A percentile compares a stretch with the other conserved stretches of the same genome.
phyloP scores from a whole-genome alignment of 2,888 invertebrate species.

The Automeris io region DNA sequence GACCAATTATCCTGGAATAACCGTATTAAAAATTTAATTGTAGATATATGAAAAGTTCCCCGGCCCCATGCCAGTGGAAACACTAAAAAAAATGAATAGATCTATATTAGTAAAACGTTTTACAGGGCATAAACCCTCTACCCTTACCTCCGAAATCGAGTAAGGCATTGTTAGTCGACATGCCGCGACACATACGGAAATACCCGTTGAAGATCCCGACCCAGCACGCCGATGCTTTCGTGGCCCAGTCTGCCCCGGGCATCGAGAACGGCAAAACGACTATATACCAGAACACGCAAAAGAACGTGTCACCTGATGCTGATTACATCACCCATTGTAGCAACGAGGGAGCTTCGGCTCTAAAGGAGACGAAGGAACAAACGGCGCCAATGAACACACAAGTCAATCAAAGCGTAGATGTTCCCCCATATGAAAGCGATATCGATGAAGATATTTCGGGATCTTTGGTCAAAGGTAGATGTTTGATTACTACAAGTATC shows the following conservation, averaged over 20 bases:
- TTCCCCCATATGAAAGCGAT: neutral
- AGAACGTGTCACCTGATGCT: slow-evolving; percentile 10
- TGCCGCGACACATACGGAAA: slow-evolving; percentile 55
- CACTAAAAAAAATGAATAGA: too few relatives aligned
- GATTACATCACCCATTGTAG: too few relatives aligned
- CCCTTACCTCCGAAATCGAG: slow-evolving; percentile 53
- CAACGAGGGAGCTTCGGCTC: slow-evolving; percentile 17
- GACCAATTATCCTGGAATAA: too few relatives aligned
- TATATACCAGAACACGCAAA: slow-evolving; percentile 54
- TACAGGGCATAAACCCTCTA: slow-evolving; percentile 42
- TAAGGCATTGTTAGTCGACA: slow-evolving; percentile 55
- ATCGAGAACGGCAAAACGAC: slow-evolving; percentile 13
- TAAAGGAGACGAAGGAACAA: slow-evolving; percentile 39
- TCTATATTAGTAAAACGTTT: too few relatives aligned
- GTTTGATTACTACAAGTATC: neutral
- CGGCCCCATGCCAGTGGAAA: too few relatives aligned
- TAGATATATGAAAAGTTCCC: too few relatives aligned
- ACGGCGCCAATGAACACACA: too few relatives aligned
- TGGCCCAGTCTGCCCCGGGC: slow-evolving; percentile 7
- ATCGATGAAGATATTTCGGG: slow-evolving; percentile 31
- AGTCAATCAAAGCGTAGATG: slow-evolving; percentile 5
- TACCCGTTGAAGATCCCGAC: slow-evolving; percentile 45
- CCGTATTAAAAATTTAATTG: too few relatives aligned
- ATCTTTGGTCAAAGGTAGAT: slow-evolving; percentile 44
- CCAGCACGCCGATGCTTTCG: slow-evolving; percentile 3